Percentiles rank a stretch among this genome's conserved stretches.
phyloP scores from a whole-genome alignment of 2,113 vertebrate species.

The Micronycteris hirsuta region DNA sequence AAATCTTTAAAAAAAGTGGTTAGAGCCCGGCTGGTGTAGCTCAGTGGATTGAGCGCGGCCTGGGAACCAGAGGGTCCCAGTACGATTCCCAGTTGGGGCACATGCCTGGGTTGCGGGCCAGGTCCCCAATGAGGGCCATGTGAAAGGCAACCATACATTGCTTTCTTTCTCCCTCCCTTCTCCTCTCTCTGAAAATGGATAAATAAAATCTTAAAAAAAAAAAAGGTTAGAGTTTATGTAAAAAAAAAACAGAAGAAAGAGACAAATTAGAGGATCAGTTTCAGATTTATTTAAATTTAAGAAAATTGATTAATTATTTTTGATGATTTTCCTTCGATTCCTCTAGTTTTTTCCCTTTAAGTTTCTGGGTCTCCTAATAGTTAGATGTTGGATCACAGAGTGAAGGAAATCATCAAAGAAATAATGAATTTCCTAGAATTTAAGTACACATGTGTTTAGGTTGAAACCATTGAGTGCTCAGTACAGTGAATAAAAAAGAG shows the following conservation, averaged over 20 bases:
- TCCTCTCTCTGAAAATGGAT: no score
- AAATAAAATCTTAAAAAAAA: no score
- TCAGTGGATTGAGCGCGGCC: no score
- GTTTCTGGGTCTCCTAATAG: background rate
- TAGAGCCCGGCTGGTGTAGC: no score
- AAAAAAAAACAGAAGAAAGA: slow-evolving; percentile 3
- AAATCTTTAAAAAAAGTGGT: no score
- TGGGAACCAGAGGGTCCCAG: no score
- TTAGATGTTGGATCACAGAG: background rate
- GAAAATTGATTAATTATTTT: background rate
- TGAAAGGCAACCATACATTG: no score
- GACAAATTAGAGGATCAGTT: background rate
- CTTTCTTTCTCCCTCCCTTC: no score
- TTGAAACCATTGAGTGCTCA: background rate
- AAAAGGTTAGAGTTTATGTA: no score
- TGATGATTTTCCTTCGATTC: background rate
- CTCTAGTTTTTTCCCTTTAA: background rate
- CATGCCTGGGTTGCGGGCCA: no score
- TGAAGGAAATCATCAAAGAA: slow-evolving; percentile 2
- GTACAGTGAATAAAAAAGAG: background rate
- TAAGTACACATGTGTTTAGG: background rate
- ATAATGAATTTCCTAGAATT: background rate
- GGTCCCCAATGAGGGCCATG: no score
- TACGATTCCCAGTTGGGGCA: no score
- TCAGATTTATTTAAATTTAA: slow-evolving; percentile 4